Base-by-base conservation (phyloP, 1,140 invertebrate genomes). In the Zaprionus tsacasi region DNA sequence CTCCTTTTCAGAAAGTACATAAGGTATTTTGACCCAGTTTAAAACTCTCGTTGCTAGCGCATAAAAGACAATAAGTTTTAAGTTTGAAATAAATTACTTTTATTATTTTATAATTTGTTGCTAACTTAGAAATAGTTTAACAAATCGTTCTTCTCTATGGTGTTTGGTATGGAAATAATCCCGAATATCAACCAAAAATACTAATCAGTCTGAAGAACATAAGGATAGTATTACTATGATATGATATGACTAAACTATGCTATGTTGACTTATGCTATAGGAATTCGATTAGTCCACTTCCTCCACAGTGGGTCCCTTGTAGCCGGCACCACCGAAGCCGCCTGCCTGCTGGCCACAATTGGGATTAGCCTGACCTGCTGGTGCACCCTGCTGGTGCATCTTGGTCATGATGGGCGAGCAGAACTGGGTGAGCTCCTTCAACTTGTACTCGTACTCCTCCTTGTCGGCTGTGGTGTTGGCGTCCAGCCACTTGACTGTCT, bases 211-310 rank as follows among this genome's bases (percentile, higher is more conserved):
- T 36, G 43, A 12, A 7, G 1, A 50, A 45, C 40, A 45, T 45
- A 45, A 10, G 6, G n/a, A 45, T 45, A 45, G 6, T 4, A 35
- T 8, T 8, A 8, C 33, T 35, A 35, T 0, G 33, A n/a, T n/a
- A n/a, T n/a, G 33, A 35, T 35, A 35, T 7, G 33, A 15, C n/a
- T 45, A n/a, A 8, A 45, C 40, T 15, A 43, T 15, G n/a, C n/a
- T 43, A 43, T n/a, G 40, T 0, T 43, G n/a, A 13, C 6, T 43
- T 45, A 10, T 10, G n/a, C n/a, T 45, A 15, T n/a, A n/a, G 30
- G 60, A 64, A 54, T 72, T 35, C 10, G 11, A n/a, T 94, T 95
- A 96, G 90, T 96, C 95, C 27, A 96, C 96, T 93, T 96, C 95
- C 90, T 96, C 95, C 52, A 96, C 94, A 8, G 95, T 96, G 38